These are phyloP conservation scores for Thereva nobilitata DNA, from an alignment of 2,888 invertebrate species.

Conservation along the genomic window DNA sequence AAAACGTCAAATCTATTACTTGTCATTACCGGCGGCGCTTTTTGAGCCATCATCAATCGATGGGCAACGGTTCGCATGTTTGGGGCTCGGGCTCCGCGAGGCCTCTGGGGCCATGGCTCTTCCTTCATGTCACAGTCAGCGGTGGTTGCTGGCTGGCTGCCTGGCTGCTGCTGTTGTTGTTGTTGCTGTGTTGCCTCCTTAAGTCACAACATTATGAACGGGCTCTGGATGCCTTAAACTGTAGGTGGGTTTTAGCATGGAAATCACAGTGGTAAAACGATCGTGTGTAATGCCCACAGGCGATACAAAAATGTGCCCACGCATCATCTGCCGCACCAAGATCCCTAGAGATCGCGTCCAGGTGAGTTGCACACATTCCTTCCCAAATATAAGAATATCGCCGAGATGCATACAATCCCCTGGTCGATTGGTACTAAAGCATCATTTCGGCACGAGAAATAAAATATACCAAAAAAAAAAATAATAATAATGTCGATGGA, in stretches of 20 bases:
- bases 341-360: constrained; percentile 22
- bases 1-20: constrained; percentile 37
- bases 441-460: constrained; percentile 35
- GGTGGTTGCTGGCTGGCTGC: constrained; percentile 19
- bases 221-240: constrained; percentile 26
- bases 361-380: constrained; percentile 31
- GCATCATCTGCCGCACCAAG: constrained; percentile 28
- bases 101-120: background rate
- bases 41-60: constrained; percentile 36
- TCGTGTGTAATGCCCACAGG: constrained; percentile 40
- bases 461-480: background rate
- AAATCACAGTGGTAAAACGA: constrained; percentile 41
- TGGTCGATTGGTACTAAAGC: constrained; percentile 29
- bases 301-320: constrained; percentile 41
- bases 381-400: constrained; percentile 30
- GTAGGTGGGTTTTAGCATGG: constrained; percentile 39
- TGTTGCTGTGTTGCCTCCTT: constrained; percentile 25
- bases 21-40: constrained; percentile 41
- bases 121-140: constrained; percentile 12
- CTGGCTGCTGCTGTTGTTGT: constrained; percentile 12
- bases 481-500: constrained; percentile 24
- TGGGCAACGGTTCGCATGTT: constrained; percentile 27
- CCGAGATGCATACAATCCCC: constrained; percentile 16
- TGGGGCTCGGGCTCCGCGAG: background rate
- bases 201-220: constrained; percentile 38